These are phyloP conservation scores for Arenaria interpres DNA, from an alignment of 2,113 vertebrate genomes.

Conservation along the genomic window DNA sequence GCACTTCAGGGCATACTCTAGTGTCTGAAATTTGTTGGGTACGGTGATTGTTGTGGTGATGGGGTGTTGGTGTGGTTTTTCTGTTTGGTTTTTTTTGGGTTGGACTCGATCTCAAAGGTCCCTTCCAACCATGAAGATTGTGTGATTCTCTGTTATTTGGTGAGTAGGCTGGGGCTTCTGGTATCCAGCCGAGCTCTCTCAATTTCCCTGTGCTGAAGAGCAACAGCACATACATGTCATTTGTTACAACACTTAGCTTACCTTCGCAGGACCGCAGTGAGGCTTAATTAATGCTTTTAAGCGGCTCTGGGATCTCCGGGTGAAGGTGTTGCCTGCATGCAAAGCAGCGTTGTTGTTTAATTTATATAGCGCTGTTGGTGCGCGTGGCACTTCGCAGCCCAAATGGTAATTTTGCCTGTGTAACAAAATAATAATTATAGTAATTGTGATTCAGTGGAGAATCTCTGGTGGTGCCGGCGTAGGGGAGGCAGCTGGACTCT, in stretches of 20 bases:
- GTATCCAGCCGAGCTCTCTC: neutral
- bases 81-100: too few species aligned
- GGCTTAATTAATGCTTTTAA: conserved; percentile 55
- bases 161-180: neutral
- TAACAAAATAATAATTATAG: conserved; percentile 64
- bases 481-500: conserved; percentile 24
- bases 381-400: conserved; percentile 14
- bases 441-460: conserved; percentile 28
- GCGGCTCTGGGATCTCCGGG: neutral
- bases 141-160: neutral
- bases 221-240: neutral
- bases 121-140: too few species aligned
- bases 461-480: neutral
- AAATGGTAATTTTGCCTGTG: conserved; percentile 20
- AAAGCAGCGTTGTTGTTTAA: conserved; percentile 9
- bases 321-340: conserved; percentile 11
- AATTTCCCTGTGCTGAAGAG: neutral
- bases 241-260: conserved; percentile 21
- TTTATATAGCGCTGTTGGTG: neutral
- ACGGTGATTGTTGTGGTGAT: too few species aligned
- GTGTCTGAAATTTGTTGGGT: too few species aligned
- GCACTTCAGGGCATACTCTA: too few species aligned
- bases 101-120: too few species aligned
- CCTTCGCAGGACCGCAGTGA: neutral
- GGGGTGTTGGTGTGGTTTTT: too few species aligned